Evolutionary conservation across 2,113 vertebrate genomes (phyloP).

Genomic region (Scophthalmus maximus): DNA sequence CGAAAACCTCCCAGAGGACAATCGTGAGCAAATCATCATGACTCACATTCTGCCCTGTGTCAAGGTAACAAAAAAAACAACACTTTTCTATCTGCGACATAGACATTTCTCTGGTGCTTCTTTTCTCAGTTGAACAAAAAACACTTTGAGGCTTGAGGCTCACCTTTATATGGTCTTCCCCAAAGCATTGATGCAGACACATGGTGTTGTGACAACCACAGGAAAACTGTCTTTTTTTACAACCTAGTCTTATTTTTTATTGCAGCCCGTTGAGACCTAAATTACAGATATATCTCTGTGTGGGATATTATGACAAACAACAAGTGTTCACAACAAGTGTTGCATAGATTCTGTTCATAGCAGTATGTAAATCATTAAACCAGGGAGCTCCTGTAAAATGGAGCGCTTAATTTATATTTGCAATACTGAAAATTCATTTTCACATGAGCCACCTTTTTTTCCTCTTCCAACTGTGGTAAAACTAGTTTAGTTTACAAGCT

Average conservation of each 20-base stretch:
- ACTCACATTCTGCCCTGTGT: constrained; percentile 91
- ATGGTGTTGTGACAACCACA: neutral
- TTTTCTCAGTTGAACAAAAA: constrained; percentile 3
- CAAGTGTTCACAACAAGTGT: too few relatives aligned
- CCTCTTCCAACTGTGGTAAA: too few relatives aligned
- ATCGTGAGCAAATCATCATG: constrained; percentile 91
- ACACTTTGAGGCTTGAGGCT: neutral
- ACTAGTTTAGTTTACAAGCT: too few relatives aligned
- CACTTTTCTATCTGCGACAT: neutral
- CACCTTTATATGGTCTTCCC: constrained; percentile 26
- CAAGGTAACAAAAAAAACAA: constrained; percentile 84
- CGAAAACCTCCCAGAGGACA: constrained; percentile 90
- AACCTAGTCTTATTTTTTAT: too few relatives aligned
- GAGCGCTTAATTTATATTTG: neutral
- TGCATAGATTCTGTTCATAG: too few relatives aligned
- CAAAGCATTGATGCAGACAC: neutral
- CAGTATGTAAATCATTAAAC: neutral
- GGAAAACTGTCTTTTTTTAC: constrained; percentile 12
- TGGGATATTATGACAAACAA: too few relatives aligned
- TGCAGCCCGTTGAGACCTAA: too few relatives aligned
- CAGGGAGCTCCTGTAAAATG: neutral
- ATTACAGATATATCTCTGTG: too few relatives aligned
- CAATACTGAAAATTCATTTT: too few relatives aligned
- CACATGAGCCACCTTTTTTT: too few relatives aligned
- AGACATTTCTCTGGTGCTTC: neutral